Conservation (phyloP, 2,888 invertebrate species). For the Bibio marci region DNA sequence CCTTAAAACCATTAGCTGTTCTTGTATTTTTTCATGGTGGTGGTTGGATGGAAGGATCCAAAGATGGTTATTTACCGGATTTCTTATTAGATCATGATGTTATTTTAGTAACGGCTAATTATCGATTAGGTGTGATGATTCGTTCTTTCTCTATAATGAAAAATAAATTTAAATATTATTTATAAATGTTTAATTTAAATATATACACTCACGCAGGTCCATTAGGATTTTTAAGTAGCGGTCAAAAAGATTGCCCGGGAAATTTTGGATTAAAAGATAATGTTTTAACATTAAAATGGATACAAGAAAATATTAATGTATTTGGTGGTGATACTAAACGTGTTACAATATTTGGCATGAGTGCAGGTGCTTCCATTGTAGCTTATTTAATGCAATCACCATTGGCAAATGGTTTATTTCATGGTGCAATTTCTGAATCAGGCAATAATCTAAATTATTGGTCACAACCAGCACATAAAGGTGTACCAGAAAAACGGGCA, state of each 20-base stretch:
- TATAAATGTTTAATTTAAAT: no score
- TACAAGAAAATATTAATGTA: conserved; percentile 38
- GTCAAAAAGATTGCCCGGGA: conserved; percentile 43
- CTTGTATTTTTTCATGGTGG: conserved; percentile 29
- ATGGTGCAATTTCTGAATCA: conserved; percentile 56
- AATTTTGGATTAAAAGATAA: conserved; percentile 54
- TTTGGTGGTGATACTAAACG: conserved; percentile 43
- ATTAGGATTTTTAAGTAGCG: conserved; percentile 47
- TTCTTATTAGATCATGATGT: conserved; percentile 21
- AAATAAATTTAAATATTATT: no score
- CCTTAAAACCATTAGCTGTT: conserved; percentile 15
- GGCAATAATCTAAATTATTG: conserved; percentile 52
- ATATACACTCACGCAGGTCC: conserved; percentile 31
- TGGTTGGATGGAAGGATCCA: conserved; percentile 34
- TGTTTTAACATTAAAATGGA: conserved; percentile 39
- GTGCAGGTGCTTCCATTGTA: conserved; percentile 50
- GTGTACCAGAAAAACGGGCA: conserved; percentile 39
- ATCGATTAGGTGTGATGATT: conserved; percentile 17
- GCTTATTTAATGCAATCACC: conserved; percentile 51
- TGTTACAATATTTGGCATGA: conserved; percentile 46
- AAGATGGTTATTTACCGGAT: conserved; percentile 29
- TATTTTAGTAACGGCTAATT: conserved; percentile 21
- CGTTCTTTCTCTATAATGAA: no score
- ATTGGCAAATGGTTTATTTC: conserved; percentile 35
- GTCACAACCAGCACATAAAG: conserved; percentile 43